Evolutionary conservation across 2,797 vertebrate genomes (phyloP).

Genomic region (Diglossa cyanea): DNA sequence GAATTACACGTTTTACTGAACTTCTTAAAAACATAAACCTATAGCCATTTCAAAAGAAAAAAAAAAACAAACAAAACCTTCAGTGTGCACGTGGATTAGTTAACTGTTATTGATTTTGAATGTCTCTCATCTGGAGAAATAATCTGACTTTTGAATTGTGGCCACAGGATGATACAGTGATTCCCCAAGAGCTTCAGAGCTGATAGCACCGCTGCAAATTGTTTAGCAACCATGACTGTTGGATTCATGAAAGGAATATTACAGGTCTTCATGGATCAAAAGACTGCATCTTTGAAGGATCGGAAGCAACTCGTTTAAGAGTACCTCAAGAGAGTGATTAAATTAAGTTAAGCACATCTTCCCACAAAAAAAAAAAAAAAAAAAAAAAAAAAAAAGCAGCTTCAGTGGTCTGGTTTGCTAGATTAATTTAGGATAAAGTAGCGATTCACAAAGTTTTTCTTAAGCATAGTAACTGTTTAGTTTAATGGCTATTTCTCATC

Average conservation of each 20-base stretch:
- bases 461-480: neutral
- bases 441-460: neutral
- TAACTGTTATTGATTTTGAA: neutral
- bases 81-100: neutral
- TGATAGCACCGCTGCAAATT: neutral
- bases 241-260: slow-evolving; percentile 8
- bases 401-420: neutral
- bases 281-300: neutral
- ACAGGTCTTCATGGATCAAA: slow-evolving; percentile 26
- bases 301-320: neutral
- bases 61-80: neutral
- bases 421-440: neutral
- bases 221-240: neutral
- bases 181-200: neutral
- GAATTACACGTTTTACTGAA: neutral
- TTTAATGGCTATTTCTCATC: neutral
- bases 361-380: neutral
- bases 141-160: neutral
- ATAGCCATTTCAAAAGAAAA: neutral
- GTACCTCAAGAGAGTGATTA: neutral
- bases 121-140: neutral
- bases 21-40: accelerated
- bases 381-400: neutral
- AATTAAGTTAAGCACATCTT: slow-evolving; percentile 4
- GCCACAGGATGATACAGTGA: neutral